phyloP scores from a whole-genome alignment of 1,140 invertebrate genomes.

The Drosophila willistoni region DNA sequence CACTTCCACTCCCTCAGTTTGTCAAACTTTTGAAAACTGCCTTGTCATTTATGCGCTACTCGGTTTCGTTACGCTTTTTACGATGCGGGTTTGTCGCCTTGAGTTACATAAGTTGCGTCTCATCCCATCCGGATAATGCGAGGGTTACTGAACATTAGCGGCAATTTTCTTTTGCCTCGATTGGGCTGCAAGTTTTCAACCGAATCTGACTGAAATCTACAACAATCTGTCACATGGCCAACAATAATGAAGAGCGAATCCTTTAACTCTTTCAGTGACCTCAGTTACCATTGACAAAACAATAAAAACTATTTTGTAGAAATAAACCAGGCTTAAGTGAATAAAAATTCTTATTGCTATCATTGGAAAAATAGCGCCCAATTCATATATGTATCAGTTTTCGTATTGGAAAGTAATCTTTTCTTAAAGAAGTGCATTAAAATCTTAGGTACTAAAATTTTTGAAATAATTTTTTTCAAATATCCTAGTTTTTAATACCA shows the following conservation, averaged over 20 bases:
- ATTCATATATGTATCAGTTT: too few relatives aligned
- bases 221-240: constrained; percentile 66
- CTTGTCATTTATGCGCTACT: constrained; percentile 65
- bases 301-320: too few relatives aligned
- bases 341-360: too few relatives aligned
- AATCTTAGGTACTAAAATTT: too few relatives aligned
- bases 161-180: neutral
- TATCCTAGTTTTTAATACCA: too few relatives aligned
- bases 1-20: constrained; percentile 19
- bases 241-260: constrained; percentile 24
- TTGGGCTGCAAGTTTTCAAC: constrained; percentile 1
- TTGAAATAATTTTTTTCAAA: too few relatives aligned
- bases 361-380: too few relatives aligned
- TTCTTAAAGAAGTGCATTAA: too few relatives aligned
- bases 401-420: too few relatives aligned
- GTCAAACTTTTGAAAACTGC: constrained; percentile 33
- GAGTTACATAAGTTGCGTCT: neutral
- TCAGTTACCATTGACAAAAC: too few relatives aligned
- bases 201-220: constrained; percentile 12
- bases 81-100: constrained; percentile 37
- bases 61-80: constrained; percentile 58
- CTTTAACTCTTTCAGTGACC: neutral
- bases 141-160: neutral
- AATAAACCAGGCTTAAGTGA: too few relatives aligned
- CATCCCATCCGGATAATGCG: neutral